Percentiles rank a stretch among this genome's conserved stretches.
Evolutionary conservation across 2,888 invertebrate genomes (phyloP).

Genomic region (Leptothorax acervorum): DNA sequence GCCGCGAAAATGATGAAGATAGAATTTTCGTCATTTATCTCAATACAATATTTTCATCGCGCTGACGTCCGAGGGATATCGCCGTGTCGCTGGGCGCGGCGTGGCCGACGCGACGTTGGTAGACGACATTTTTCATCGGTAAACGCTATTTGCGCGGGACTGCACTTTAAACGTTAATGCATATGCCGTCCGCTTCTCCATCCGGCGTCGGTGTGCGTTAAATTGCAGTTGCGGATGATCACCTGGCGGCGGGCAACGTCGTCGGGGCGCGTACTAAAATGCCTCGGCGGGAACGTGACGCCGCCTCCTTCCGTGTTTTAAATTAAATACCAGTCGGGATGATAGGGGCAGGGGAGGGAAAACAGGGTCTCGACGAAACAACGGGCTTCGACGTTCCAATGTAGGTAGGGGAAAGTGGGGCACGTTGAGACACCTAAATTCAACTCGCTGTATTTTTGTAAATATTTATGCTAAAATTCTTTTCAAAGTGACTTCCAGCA

Average conservation of each 20-base stretch:
- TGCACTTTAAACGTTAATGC: slow-evolving; percentile 55
- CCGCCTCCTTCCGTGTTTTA: slow-evolving; percentile 50
- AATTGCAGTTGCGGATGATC: slow-evolving; percentile 54
- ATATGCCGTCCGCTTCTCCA: slow-evolving; percentile 45
- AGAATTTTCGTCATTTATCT: slow-evolving; percentile 51
- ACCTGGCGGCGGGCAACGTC: slow-evolving; percentile 24
- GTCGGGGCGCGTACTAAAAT: slow-evolving; percentile 11
- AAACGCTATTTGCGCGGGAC: slow-evolving; percentile 49
- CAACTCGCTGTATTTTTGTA: too few relatives aligned
- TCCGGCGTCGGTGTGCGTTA: slow-evolving; percentile 32
- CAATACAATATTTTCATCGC: slow-evolving; percentile 50
- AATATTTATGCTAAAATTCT: too few relatives aligned
- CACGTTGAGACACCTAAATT: too few relatives aligned
- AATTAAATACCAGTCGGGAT: slow-evolving; percentile 64
- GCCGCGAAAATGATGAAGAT: slow-evolving; percentile 42
- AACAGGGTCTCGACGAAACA: slow-evolving; percentile 37
- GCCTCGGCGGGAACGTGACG: slow-evolving; percentile 22
- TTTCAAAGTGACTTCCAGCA: too few relatives aligned
- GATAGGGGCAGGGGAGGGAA: background rate
- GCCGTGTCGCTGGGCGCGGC: background rate
- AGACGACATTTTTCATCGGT: slow-evolving; percentile 55
- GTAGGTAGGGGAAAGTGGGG: background rate
- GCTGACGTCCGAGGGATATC: slow-evolving; percentile 46
- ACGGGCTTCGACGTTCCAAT: slow-evolving; percentile 40
- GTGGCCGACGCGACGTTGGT: slow-evolving; percentile 20